Evolutionary conservation across 1,140 invertebrate species (phyloP).

Genomic region (Bilobella aurantiaca): DNA sequence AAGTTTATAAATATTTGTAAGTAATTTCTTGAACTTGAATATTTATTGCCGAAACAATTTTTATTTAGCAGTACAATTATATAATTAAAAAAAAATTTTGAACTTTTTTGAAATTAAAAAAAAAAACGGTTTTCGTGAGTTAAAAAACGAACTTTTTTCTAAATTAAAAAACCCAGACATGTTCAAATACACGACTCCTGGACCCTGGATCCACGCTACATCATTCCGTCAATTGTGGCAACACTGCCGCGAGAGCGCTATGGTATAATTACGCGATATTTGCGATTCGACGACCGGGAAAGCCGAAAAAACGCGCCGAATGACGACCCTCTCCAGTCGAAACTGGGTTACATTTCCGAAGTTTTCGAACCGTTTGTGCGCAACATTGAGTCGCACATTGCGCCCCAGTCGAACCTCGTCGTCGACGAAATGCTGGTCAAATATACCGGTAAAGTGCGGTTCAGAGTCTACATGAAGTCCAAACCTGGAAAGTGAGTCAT

Average conservation of each 20-base stretch:
- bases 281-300: not conserved
- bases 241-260: not conserved
- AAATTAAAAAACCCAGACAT: too few species aligned
- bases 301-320: not conserved
- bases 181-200: too few species aligned
- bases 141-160: too few species aligned
- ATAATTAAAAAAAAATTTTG: too few species aligned
- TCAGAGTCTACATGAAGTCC: slow-evolving; percentile 9
- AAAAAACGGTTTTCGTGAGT: too few species aligned
- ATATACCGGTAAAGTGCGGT: not conserved
- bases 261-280: not conserved
- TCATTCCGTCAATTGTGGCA: not conserved
- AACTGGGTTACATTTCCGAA: not conserved
- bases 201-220: not conserved
- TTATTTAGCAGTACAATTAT: too few species aligned
- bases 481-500: slow-evolving; percentile 30
- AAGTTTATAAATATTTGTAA: not conserved
- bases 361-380: not conserved
- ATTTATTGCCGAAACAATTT: too few species aligned
- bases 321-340: not conserved
- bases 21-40: too few species aligned
- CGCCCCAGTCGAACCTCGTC: not conserved
- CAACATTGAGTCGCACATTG: not conserved
- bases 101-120: too few species aligned
- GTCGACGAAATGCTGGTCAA: slow-evolving; percentile 2